phyloP scores from a whole-genome alignment of 2,888 invertebrate genomes.

The Diplolepis rosae region DNA sequence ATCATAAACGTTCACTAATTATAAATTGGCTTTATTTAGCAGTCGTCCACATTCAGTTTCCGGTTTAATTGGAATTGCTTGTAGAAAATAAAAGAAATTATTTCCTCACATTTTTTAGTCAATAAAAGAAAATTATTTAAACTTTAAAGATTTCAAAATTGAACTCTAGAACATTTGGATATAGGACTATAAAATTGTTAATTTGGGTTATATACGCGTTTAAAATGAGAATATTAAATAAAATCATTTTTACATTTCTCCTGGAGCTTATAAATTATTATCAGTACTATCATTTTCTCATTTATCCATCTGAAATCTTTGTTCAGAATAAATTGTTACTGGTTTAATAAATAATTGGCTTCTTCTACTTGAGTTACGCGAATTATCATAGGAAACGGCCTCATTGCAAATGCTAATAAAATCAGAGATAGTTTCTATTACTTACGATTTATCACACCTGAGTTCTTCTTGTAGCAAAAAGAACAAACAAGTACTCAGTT shows the following conservation, averaged over 20 bases:
- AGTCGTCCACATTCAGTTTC: not conserved
- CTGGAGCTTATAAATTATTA: not conserved
- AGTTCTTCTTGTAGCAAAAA: not conserved
- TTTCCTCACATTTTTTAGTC: no score
- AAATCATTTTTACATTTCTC: no score
- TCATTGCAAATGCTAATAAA: constrained; percentile 20
- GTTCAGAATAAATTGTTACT: constrained; percentile 27
- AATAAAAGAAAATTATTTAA: not conserved
- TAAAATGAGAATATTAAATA: no score
- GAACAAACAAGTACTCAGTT: constrained; percentile 3
- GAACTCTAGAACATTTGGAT: no score
- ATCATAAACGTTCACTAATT: not conserved
- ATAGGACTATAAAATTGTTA: no score
- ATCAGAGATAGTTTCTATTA: constrained; percentile 15
- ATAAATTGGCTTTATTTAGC: not conserved
- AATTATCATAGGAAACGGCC: not conserved
- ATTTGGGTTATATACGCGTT: no score
- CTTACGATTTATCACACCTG: constrained; percentile 11
- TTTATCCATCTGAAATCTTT: constrained; percentile 9
- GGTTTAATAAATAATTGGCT: not conserved
- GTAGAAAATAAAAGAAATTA: no score
- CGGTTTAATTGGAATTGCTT: not conserved
- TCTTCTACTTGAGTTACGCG: not conserved
- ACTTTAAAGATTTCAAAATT: not conserved
- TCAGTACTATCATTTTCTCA: not conserved